A percentile compares a stretch with the other conserved stretches of the same genome.
phyloP scores from a whole-genome alignment of 2,888 invertebrate species.

The Chorisops tibialis region DNA sequence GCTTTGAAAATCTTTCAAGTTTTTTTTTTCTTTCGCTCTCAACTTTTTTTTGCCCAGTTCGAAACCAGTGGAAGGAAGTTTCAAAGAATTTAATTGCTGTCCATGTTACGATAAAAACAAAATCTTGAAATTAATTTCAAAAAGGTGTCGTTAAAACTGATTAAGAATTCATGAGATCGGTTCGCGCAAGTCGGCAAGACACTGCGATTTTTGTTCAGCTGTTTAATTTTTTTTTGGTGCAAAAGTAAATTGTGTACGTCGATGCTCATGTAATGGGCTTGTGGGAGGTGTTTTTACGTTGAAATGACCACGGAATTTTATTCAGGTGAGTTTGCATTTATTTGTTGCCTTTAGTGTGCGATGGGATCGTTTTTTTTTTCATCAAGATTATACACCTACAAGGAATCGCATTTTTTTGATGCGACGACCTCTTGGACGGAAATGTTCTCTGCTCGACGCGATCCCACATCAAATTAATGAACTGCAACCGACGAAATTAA shows the following conservation, averaged over 20 bases:
- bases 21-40: background rate
- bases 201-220: too few species aligned
- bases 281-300: conserved; percentile 21
- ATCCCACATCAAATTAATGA: conserved; percentile 24
- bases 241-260: conserved; percentile 14
- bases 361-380: too few species aligned
- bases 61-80: conserved; percentile 6
- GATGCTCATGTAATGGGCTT: conserved; percentile 22
- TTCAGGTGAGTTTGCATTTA: conserved; percentile 1
- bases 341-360: too few species aligned
- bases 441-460: background rate
- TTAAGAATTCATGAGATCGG: conserved; percentile 27
- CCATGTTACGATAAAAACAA: conserved; percentile 31
- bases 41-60: background rate
- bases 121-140: conserved; percentile 31
- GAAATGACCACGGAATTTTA: conserved; percentile 8
- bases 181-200: background rate
- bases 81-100: conserved; percentile 29
- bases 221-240: too few species aligned
- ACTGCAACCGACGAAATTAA: conserved; percentile 17
- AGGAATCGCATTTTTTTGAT: too few species aligned
- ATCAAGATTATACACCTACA: too few species aligned
- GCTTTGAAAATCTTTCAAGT: conserved; percentile 1
- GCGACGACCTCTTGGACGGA: too few species aligned
- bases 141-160: conserved; percentile 30